Evolutionary conservation across 2,888 invertebrate genomes (phyloP).

Genomic region (Lutraria lutraria): DNA sequence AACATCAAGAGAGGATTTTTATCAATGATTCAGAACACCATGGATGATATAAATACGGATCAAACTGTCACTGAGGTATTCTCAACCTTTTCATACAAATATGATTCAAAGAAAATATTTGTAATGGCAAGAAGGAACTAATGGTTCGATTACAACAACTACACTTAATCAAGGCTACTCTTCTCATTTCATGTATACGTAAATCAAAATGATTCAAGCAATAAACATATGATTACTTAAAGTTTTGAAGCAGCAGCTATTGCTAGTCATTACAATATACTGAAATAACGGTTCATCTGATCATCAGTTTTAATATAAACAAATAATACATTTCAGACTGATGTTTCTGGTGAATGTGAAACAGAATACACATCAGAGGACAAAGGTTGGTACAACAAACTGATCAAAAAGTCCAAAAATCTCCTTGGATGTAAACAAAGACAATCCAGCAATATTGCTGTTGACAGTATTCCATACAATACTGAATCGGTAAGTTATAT

Average conservation of each 20-base stretch:
- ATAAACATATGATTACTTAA: not conserved
- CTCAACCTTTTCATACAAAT: too few species aligned
- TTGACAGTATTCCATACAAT: conserved; percentile 84
- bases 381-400: conserved; percentile 76
- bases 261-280: not conserved
- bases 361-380: conserved; percentile 90
- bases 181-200: not conserved
- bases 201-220: too few species aligned
- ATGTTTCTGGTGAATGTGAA: conserved; percentile 94
- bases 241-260: not conserved
- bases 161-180: not conserved
- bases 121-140: not conserved
- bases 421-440: conserved; percentile 83
- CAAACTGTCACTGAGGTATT: conserved; percentile 63
- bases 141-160: not conserved
- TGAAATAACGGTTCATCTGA: too few species aligned
- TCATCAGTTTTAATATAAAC: not conserved
- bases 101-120: not conserved
- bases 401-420: conserved; percentile 84
- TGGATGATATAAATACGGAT: conserved; percentile 61
- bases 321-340: conserved; percentile 87
- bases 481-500: conserved; percentile 82
- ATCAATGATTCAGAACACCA: conserved; percentile 66
- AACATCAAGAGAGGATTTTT: conserved; percentile 69
- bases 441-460: conserved; percentile 79